A percentile compares a stretch with the other conserved stretches of the same genome.
These are phyloP conservation scores for Disparrhopalites patrizii DNA, from an alignment of 2,888 invertebrate genomes.

Conservation along the genomic window DNA sequence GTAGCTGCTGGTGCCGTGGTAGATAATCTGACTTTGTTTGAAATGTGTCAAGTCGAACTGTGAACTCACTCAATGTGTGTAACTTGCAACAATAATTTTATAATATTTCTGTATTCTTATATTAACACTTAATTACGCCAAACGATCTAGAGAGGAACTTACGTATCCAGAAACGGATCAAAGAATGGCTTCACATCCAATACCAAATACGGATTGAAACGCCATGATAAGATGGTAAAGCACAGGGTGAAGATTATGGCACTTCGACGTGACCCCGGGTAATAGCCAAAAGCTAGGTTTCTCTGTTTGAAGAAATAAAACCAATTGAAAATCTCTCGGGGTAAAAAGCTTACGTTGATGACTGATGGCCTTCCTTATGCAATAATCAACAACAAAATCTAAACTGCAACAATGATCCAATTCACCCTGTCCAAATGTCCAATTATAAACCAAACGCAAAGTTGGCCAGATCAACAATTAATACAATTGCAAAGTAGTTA, in stretches of 20 bases:
- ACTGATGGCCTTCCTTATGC: not conserved
- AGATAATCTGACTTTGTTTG: too few relatives aligned
- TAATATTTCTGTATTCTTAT: too few relatives aligned
- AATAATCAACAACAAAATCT: not conserved
- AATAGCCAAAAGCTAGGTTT: slow-evolving; percentile 6
- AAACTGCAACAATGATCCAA: not conserved
- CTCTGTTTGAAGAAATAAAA: not conserved
- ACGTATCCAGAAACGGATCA: not conserved
- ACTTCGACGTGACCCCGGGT: slow-evolving; percentile 3
- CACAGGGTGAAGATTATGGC: not conserved
- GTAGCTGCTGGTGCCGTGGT: too few relatives aligned
- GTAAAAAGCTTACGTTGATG: not conserved
- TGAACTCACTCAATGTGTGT: too few relatives aligned
- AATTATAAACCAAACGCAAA: too few relatives aligned
- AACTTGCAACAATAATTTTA: too few relatives aligned
- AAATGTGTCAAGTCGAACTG: too few relatives aligned
- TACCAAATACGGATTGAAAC: not conserved
- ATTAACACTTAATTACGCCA: too few relatives aligned
- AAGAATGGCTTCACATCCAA: not conserved
- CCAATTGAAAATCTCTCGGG: slow-evolving; percentile 52
- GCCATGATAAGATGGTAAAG: not conserved
- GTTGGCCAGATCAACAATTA: not conserved
- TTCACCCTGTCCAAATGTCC: not conserved
- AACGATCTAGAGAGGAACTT: too few relatives aligned
- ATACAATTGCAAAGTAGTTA: not conserved